Evolutionary conservation across 2,797 vertebrate genomes (phyloP), one percentile per base, ranked within the genome.

Genomic region (Bucorvus abyssinicus): DNA sequence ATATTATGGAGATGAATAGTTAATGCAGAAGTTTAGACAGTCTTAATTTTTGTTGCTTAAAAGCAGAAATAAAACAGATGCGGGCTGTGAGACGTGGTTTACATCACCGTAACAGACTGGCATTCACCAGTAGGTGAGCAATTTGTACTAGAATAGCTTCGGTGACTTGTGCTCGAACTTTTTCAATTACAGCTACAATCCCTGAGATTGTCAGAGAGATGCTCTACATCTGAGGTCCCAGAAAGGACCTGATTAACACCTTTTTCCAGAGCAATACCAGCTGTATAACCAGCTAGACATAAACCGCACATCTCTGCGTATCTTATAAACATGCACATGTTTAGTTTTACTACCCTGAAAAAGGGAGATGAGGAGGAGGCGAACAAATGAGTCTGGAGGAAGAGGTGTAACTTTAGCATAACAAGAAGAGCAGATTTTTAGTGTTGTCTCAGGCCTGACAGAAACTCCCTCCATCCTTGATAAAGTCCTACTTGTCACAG

Each of bases 31-130:
- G 59, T 80, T 93, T n/a, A 91, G 91, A 52, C 44, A 55, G 45
- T 42, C 71, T 76, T 93, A 67, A 81, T 89, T 94, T 93, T 81
- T 91, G 65, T 73, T 75, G 70, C 95, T 90, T 93, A 88, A 94
- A 95, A 88, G 77, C 92, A 89, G 93, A 90, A 82, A 84, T 2
- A 4, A 76, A 92, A 3, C 53, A 63, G 70, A 56, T 4, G 0
- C 40, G 45, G 56, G 69, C 93, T 84, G 2, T 18, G 86, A 74
- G 92, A 74, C 70, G 84, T 90, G 84, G 45, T 89, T 94, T 94
- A 17, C 42, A 82, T 88, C 74, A 67, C 14, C 16, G 0, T 59
- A 85, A 67, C 71, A 92, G 70, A 93, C 32, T 1, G 73, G 73
- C 74, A 42, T 65, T 91, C 76, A 68, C 9, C 76, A 75, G 91